Evolutionary conservation across 2,888 invertebrate species (phyloP), one percentile per base, ranked within the genome.

Genomic region (Dermolepida albohirtum): DNA sequence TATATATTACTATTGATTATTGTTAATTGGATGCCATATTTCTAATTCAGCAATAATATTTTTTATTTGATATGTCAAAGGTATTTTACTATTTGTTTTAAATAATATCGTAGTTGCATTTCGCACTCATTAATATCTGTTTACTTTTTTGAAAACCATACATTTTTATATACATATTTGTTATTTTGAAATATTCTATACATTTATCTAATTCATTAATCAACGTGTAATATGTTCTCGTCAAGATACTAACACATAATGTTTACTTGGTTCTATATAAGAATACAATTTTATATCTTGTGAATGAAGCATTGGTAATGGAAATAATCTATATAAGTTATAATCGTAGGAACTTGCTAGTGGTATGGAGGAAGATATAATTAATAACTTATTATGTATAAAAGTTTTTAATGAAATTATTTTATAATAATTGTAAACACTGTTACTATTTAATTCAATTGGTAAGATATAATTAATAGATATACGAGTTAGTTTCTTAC

Each of bases 1-100:
- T 2, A 5, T 4, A 51, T 22, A 27, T 4, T 10, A 10, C 27
- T n/a, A 51, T 11, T 27, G 27, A 11, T 51, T 51, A 11, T 27
- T 27, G 11, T n/a, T 51, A 22, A 29, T 51, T 10, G 51, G 51
- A 29, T 51, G 51, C 29, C 51, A 51, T 29, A 29, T 29, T 51
- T 51, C 51, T 51, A 51, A 29, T 27, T 51, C 29, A 6, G 11
- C 29, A 17, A 50, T 1, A 16, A 50, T 29, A 11, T 51, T 27
- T 27, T 51, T 51, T 2, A 29, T 34, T n/a, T 12, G 12, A 29
- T 12, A 51, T 27, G 11, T 27, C n/a, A 11, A 6, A 1, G 51
- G 34, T 29, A 51, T 51, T 51, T 27, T 6, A 12, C 2, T 50
- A 27, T 22, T 51, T 22, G 10, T 10, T 29, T 27, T 22, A 2